Base-by-base conservation (phyloP, 2,888 invertebrate species). In the Anoplius nigerrimus region DNA sequence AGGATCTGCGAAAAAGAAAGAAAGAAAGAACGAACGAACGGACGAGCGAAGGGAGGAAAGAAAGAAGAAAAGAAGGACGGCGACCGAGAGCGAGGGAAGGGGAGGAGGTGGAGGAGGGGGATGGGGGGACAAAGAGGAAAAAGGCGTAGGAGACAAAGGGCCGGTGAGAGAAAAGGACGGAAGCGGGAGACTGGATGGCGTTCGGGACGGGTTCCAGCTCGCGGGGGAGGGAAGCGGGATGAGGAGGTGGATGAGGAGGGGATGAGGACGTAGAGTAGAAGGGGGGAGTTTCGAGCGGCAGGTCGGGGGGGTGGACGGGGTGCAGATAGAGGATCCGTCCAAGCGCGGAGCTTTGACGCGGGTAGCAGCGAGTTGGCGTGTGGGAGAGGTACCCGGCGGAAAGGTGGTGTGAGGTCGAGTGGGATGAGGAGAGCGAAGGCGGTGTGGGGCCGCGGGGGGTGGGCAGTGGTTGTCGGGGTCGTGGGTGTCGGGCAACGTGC, bases 401-500 rank as follows among this genome's bases (percentile, higher is more conserved):
- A 64, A 63, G 60, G 59, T 53, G 45, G 54, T 22, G 58, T 53
- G n/a, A 62, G 70, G 48, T 13, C 16, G 52, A 60, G 52, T 46
- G 27, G 56, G 11, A 62, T 59, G 22, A 53, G 43, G 64, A 34
- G 34, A 24, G 34, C 2, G 34, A 16, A 46, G 62, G 48, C 48
- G n/a, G 63, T 27, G 20, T 16, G 56, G 51, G 60, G 57, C 22
- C 54, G 62, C 46, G 27, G 65, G 68, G 43, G 53, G 43, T 42
- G 60, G 60, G 66, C 48, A 62, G 69, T 62, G 69, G 73, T 66
- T 48, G 65, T 55, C 57, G 70, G 69, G 74, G 71, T 73, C 71
- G 78, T 67, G 77, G 77, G 81, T 80, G 83, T 83, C 79, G 83
- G 76, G 77, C 72, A 83, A 83, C 80, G 83, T 81, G 84, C 81